Evolutionary conservation across 2,888 invertebrate species (phyloP).

Genomic region (Melanostoma scalare): DNA sequence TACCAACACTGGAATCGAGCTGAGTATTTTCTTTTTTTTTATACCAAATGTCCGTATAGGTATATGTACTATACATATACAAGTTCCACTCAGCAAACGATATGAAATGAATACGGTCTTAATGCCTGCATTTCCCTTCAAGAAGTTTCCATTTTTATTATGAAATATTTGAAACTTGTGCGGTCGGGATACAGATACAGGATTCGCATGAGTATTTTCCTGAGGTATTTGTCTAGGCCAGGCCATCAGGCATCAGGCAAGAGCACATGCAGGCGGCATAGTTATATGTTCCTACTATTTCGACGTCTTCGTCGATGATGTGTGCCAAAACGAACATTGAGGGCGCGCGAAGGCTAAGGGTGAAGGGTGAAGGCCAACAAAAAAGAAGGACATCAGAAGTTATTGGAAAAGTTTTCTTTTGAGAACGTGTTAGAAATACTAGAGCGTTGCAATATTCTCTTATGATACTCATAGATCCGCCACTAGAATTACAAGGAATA

Average conservation of each 20-base stretch:
- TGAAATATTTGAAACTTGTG: slow-evolving; percentile 73
- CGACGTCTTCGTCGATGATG: slow-evolving; percentile 58
- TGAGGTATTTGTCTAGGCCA: slow-evolving; percentile 61
- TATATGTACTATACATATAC: slow-evolving; percentile 17
- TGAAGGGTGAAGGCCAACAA: slow-evolving; percentile 6
- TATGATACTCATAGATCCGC: slow-evolving; percentile 21
- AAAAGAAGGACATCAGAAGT: slow-evolving; percentile 71
- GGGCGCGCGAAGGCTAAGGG: not conserved
- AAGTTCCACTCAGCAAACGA: slow-evolving; percentile 56
- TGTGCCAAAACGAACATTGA: slow-evolving; percentile 15
- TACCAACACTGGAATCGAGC: slow-evolving; percentile 2
- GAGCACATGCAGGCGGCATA: slow-evolving; percentile 11
- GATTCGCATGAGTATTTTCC: slow-evolving; percentile 48
- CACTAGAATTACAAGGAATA: slow-evolving; percentile 38
- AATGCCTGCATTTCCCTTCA: slow-evolving; percentile 64
- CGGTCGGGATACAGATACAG: slow-evolving; percentile 70
- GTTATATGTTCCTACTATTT: slow-evolving; percentile 27
- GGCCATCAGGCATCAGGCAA: slow-evolving; percentile 1
- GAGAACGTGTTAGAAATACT: slow-evolving; percentile 72
- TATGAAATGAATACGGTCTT: slow-evolving; percentile 70
- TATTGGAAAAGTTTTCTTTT: slow-evolving; percentile 73
- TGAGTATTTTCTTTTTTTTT: slow-evolving; percentile 23
- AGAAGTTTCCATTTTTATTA: slow-evolving; percentile 73
- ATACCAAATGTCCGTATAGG: slow-evolving; percentile 44
- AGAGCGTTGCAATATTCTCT: slow-evolving; percentile 59